Conservation (phyloP, 2,113 vertebrate genomes). For the Myxocyprinus asiaticus region DNA sequence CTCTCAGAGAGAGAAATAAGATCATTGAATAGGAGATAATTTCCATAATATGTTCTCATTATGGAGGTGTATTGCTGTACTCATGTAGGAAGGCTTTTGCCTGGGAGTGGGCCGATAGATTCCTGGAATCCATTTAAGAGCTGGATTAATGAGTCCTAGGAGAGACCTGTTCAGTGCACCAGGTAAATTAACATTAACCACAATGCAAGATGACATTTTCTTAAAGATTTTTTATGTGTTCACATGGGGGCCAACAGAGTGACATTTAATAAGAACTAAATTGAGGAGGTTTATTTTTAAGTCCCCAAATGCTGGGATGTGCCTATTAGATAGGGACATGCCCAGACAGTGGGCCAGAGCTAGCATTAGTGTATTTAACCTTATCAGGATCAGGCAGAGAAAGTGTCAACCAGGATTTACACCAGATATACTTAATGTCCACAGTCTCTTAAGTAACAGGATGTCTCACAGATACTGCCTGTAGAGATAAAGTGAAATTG, state of each 20-base stretch:
- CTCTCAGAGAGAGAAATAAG: neutral
- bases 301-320: neutral
- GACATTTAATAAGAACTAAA: constrained; percentile 2
- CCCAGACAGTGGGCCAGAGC: constrained; percentile 23
- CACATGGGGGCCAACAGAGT: neutral
- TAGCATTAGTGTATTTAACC: constrained; percentile 33
- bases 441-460: constrained; percentile 28
- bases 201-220: too few species aligned
- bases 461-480: constrained; percentile 13
- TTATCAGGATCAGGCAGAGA: constrained; percentile 33
- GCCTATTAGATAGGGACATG: neutral
- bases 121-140: constrained; percentile 65
- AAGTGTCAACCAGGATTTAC: constrained; percentile 10
- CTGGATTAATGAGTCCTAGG: constrained; percentile 51
- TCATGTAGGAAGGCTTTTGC: constrained; percentile 59
- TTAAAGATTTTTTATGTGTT: neutral
- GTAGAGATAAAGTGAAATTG: neutral
- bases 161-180: constrained; percentile 34
- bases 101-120: constrained; percentile 56
- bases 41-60: neutral
- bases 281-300: constrained; percentile 12
- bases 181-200: constrained; percentile 16
- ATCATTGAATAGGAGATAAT: neutral
- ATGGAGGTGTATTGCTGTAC: constrained; percentile 12
- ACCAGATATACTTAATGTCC: neutral